Evolutionary conservation across 2,797 vertebrate species (phyloP).

Genomic region (Melanotaenia nigrans): DNA sequence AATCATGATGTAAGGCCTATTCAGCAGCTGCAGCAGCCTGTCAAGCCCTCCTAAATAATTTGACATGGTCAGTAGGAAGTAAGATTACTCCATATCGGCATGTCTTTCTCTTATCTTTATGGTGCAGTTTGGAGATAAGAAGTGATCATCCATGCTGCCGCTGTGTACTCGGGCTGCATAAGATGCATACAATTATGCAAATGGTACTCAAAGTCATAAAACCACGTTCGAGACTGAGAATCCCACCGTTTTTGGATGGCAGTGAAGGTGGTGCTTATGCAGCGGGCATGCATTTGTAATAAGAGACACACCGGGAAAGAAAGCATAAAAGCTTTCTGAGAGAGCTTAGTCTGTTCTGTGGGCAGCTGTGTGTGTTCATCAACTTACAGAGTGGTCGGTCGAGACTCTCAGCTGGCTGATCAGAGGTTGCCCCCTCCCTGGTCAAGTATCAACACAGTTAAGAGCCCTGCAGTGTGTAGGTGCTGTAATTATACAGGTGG

Average conservation of each 20-base stretch:
- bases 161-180: slow-evolving; percentile 77
- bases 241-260: slow-evolving; percentile 30
- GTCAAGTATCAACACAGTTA: slow-evolving; percentile 75
- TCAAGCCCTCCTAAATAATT: slow-evolving; percentile 73
- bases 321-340: slow-evolving; percentile 32
- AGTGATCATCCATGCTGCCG: slow-evolving; percentile 80
- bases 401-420: slow-evolving; percentile 60
- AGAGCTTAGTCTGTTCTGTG: slow-evolving; percentile 12
- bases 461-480: slow-evolving; percentile 46
- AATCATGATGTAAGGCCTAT: slow-evolving; percentile 51
- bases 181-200: slow-evolving; percentile 85
- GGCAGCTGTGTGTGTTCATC: slow-evolving; percentile 46
- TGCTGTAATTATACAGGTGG: slow-evolving; percentile 58
- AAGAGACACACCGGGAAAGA: slow-evolving; percentile 34
- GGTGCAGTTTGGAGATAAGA: slow-evolving; percentile 79
- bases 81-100: slow-evolving; percentile 71
- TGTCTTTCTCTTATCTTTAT: slow-evolving; percentile 79
- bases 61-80: slow-evolving; percentile 72
- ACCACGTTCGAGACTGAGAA: slow-evolving; percentile 73
- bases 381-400: slow-evolving; percentile 52
- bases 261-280: slow-evolving; percentile 28
- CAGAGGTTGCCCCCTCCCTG: slow-evolving; percentile 52
- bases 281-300: slow-evolving; percentile 65
- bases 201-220: slow-evolving; percentile 79
- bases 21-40: slow-evolving; percentile 55